Conservation (phyloP, 2,797 vertebrate species). For the Uromys caudimaculatus region DNA sequence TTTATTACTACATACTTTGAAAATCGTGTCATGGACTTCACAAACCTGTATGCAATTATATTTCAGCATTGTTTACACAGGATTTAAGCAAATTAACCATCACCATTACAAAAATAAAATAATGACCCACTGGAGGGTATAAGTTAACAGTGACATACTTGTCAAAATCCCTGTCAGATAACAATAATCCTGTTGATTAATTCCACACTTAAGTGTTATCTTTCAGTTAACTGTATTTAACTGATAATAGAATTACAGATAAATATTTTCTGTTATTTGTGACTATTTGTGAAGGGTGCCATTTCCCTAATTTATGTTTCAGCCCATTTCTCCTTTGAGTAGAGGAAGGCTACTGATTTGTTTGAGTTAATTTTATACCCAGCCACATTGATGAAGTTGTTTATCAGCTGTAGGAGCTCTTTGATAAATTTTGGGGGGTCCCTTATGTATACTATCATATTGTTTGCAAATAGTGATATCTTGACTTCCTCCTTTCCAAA, state of each 20-base stretch:
- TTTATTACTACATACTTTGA: slow-evolving; percentile 28
- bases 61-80: neutral
- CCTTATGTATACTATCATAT: neutral
- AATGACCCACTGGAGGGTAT: neutral
- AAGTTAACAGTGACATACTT: neutral
- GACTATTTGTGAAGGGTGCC: neutral
- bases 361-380: neutral
- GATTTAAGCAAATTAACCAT: neutral
- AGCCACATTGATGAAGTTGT: neutral
- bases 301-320: neutral
- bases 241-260: neutral
- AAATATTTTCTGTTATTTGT: slow-evolving; percentile 42
- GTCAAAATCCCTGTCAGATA: neutral
- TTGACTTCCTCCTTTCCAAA: neutral
- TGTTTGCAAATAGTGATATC: neutral
- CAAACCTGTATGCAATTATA: neutral
- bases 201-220: neutral
- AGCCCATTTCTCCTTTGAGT: neutral
- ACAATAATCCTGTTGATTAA: neutral
- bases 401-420: neutral
- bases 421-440: neutral
- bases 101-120: slow-evolving; percentile 25
- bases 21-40: neutral
- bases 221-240: neutral
- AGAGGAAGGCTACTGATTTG: neutral